Conservation (phyloP, 2,113 vertebrate species). For the Epinephelus lanceolatus region DNA sequence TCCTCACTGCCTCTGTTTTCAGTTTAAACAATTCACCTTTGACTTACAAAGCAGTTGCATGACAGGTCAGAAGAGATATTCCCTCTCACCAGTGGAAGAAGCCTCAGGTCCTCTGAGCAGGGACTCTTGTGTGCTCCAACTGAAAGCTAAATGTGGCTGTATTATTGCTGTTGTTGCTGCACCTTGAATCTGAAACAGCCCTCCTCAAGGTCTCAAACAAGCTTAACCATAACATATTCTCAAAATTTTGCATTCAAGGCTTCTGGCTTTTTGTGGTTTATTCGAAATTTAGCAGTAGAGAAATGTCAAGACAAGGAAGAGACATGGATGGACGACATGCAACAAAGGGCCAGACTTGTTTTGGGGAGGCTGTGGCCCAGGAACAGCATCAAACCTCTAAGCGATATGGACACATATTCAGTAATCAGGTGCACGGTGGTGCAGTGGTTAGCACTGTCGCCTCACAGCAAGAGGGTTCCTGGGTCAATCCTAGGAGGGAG, state of each 20-base stretch:
- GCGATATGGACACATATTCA: no score
- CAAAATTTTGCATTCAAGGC: not conserved
- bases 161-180: not conserved
- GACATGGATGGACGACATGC: not conserved
- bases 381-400: not conserved
- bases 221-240: not conserved
- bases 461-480: no score
- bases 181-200: not conserved
- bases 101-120: not conserved
- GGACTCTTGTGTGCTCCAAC: not conserved
- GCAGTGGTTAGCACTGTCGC: no score
- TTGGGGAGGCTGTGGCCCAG: not conserved
- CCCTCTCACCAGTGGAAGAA: not conserved
- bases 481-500: no score
- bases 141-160: not conserved
- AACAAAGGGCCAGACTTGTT: not conserved
- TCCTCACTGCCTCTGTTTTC: not conserved
- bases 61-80: not conserved
- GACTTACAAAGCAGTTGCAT: not conserved
- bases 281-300: not conserved
- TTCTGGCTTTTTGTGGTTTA: not conserved
- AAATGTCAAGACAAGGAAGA: not conserved
- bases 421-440: no score
- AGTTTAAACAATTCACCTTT: not conserved
- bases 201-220: not conserved